phyloP scores from a whole-genome alignment of 2,888 invertebrate species.

The Aphrophora alni region DNA sequence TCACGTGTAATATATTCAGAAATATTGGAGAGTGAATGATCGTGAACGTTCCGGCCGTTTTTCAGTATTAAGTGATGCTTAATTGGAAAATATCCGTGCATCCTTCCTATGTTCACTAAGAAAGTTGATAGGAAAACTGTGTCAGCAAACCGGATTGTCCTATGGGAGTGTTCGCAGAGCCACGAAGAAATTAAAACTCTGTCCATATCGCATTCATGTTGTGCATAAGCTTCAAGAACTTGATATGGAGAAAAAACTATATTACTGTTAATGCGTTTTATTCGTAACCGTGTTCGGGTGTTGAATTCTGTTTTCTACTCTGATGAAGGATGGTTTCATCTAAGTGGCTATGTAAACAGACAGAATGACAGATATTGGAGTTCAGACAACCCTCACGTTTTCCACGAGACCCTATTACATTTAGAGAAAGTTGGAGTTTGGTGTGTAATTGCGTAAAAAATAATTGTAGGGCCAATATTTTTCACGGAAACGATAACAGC shows the following conservation, averaged over 20 bases:
- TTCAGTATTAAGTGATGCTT: too few species aligned
- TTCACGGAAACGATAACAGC: constrained; percentile 10
- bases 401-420: constrained; percentile 29
- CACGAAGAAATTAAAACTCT: background rate
- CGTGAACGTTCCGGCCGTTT: too few species aligned
- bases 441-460: constrained; percentile 29
- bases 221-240: background rate
- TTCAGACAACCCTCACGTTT: too few species aligned
- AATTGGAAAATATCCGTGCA: too few species aligned
- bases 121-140: background rate
- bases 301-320: constrained; percentile 38
- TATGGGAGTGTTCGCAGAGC: background rate
- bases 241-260: background rate
- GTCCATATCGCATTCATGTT: background rate
- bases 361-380: constrained; percentile 43
- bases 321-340: constrained; percentile 47
- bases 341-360: constrained; percentile 41
- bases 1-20: too few species aligned
- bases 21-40: too few species aligned
- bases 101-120: background rate
- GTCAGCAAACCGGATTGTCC: background rate
- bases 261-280: constrained; percentile 12
- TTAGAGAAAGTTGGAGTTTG: constrained; percentile 33
- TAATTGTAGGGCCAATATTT: background rate
- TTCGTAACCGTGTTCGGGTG: background rate